These are phyloP conservation scores for Hololepta plana DNA, from an alignment of 2,888 invertebrate genomes.

Conservation along the genomic window DNA sequence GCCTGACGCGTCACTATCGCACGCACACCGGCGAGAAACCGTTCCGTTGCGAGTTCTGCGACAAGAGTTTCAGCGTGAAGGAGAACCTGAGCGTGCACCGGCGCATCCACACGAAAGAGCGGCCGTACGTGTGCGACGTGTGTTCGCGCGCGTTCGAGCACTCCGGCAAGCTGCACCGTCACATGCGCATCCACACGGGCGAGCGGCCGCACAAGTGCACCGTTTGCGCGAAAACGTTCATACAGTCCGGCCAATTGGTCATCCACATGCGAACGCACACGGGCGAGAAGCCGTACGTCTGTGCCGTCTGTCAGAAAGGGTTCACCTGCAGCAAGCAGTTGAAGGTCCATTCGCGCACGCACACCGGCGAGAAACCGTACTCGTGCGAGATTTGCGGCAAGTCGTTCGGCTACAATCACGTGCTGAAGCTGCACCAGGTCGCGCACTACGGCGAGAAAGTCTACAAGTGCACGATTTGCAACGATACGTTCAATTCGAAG, in stretches of 20 bases:
- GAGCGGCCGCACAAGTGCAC: constrained; percentile 80
- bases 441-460: constrained; percentile 85
- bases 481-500: constrained; percentile 78
- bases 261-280: constrained; percentile 85
- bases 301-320: constrained; percentile 68
- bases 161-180: constrained; percentile 75
- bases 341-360: constrained; percentile 80
- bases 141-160: constrained; percentile 82
- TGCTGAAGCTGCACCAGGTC: constrained; percentile 66
- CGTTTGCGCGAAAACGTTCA: constrained; percentile 77
- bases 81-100: constrained; percentile 81
- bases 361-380: constrained; percentile 82
- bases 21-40: constrained; percentile 85
- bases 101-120: constrained; percentile 79
- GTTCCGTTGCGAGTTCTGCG: constrained; percentile 81
- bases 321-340: constrained; percentile 85
- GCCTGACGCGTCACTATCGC: constrained; percentile 68
- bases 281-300: constrained; percentile 66
- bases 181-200: constrained; percentile 81
- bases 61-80: constrained; percentile 83
- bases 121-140: constrained; percentile 77
- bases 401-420: constrained; percentile 83
- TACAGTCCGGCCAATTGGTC: constrained; percentile 78
- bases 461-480: constrained; percentile 82
- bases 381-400: constrained; percentile 83